Conservation (phyloP, 2,797 vertebrate species). For the Myotis pilosus region DNA sequence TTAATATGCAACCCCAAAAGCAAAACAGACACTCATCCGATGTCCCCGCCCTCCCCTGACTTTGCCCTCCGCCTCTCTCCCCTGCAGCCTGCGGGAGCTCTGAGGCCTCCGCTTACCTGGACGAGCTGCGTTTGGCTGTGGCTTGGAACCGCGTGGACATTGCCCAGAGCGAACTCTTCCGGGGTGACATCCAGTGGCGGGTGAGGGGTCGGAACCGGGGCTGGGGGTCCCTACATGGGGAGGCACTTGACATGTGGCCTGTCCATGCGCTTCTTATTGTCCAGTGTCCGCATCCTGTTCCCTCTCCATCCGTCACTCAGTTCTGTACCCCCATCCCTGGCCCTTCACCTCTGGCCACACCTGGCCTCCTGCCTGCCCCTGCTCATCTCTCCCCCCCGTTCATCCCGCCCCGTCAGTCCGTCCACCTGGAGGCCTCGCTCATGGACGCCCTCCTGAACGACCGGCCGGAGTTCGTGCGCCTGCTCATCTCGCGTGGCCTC, state of each 20-base stretch:
- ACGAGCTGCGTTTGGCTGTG: constrained; percentile 92
- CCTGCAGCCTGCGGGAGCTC: constrained; percentile 86
- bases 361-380: neutral
- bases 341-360: neutral
- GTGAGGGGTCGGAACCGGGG: constrained; percentile 76
- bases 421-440: constrained; percentile 90
- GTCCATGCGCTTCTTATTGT: neutral
- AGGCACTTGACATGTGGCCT: neutral
- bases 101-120: constrained; percentile 85
- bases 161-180: constrained; percentile 92
- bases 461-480: constrained; percentile 92
- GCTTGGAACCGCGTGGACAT: constrained; percentile 96
- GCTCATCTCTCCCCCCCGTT: neutral
- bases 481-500: constrained; percentile 91
- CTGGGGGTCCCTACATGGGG: neutral
- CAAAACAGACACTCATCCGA: too few species aligned
- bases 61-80: neutral
- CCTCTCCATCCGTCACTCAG: neutral
- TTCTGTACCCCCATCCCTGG: neutral
- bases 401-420: constrained; percentile 81
- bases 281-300: neutral
- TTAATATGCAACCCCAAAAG: neutral
- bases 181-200: constrained; percentile 91
- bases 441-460: constrained; percentile 90
- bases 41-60: neutral